Conservation (phyloP, 2,888 invertebrate genomes). For the Sarcophaga subvicina region DNA sequence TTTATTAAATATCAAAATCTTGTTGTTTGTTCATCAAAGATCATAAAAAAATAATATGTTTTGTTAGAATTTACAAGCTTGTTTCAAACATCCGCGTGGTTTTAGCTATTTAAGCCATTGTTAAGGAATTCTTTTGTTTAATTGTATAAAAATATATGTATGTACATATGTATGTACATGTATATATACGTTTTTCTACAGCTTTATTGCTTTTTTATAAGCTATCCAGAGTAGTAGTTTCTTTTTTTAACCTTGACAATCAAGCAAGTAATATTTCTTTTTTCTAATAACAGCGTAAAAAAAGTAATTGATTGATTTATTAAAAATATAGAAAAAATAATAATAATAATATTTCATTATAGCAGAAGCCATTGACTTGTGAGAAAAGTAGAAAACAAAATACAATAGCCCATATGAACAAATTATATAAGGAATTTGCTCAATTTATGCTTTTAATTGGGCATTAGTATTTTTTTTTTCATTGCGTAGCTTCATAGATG, state of each 20-base stretch:
- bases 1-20: too few species aligned
- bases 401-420: not conserved
- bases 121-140: too few species aligned
- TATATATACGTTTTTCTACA: not conserved
- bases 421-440: not conserved
- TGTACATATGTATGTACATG: too few species aligned
- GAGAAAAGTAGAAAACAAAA: not conserved
- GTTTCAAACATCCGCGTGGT: conserved; percentile 25
- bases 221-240: conserved; percentile 14
- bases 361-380: conserved; percentile 29
- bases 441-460: not conserved
- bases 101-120: not conserved
- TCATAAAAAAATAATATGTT: too few species aligned
- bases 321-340: not conserved
- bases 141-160: too few species aligned
- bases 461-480: not conserved
- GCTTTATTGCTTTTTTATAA: not conserved
- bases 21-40: too few species aligned
- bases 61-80: too few species aligned
- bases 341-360: conserved; percentile 22
- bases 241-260: conserved; percentile 12
- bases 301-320: not conserved
- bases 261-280: conserved; percentile 2
- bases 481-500: not conserved
- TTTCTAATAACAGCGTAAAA: not conserved